Conservation (phyloP, 2,797 vertebrate species). For the Fratercula arctica region DNA sequence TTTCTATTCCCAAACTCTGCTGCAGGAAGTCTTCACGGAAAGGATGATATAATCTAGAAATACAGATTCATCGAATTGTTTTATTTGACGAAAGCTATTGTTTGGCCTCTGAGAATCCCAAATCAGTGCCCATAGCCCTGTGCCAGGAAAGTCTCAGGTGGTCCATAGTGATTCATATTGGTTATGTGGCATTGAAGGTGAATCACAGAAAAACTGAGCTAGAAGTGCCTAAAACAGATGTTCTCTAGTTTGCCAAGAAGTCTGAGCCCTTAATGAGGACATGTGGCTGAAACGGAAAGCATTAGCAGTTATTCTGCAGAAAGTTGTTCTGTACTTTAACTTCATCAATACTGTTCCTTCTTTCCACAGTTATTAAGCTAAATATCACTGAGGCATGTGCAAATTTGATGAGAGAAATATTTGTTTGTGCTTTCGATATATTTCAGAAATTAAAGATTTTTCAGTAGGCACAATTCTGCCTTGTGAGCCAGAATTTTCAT, state of each 20-base stretch:
- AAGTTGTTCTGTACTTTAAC: conserved; percentile 20
- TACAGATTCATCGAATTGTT: neutral
- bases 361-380: conserved; percentile 22
- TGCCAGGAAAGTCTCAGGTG: neutral
- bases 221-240: conserved; percentile 27
- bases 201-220: conserved; percentile 32
- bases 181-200: conserved; percentile 2
- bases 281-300: conserved; percentile 24
- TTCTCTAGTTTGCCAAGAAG: conserved; percentile 30
- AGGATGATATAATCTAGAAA: neutral
- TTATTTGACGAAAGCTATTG: neutral
- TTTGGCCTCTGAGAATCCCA: neutral
- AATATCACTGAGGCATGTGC: conserved; percentile 18
- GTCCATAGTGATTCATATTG: neutral
- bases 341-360: conserved; percentile 4
- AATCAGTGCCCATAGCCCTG: neutral
- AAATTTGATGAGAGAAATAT: conserved; percentile 16
- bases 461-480: conserved; percentile 24
- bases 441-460: conserved; percentile 41
- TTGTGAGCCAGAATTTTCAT: conserved; percentile 33
- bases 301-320: conserved; percentile 19
- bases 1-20: neutral
- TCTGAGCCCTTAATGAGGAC: conserved; percentile 26
- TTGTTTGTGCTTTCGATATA: conserved; percentile 15
- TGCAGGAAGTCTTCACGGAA: neutral